Evolutionary conservation across 2,888 invertebrate species (phyloP).

Genomic region (Neocrepidodera transversa): DNA sequence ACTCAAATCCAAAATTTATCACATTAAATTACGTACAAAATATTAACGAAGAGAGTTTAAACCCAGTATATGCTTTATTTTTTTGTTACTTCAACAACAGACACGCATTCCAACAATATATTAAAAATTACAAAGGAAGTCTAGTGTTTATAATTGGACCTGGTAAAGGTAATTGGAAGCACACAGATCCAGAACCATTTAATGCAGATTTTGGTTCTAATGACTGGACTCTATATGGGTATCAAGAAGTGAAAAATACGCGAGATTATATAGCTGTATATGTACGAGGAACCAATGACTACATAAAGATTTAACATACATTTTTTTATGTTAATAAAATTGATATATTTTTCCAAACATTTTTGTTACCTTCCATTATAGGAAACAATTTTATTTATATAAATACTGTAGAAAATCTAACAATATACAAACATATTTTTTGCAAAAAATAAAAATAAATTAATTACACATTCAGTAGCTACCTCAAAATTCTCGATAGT

Average conservation of each 20-base stretch:
- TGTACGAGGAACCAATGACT: constrained; percentile 26
- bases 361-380: too few relatives aligned
- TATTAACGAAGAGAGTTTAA: constrained; percentile 46
- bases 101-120: constrained; percentile 71
- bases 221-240: constrained; percentile 66
- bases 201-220: constrained; percentile 61
- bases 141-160: constrained; percentile 80
- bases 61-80: constrained; percentile 66
- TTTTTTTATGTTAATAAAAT: too few relatives aligned
- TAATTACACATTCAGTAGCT: too few relatives aligned
- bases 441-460: too few relatives aligned
- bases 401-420: too few relatives aligned
- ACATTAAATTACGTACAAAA: constrained; percentile 63
- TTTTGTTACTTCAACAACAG: constrained; percentile 86
- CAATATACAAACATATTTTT: too few relatives aligned
- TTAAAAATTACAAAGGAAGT: constrained; percentile 69
- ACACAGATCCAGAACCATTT: constrained; percentile 77
- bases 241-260: constrained; percentile 68
- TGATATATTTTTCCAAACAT: too few relatives aligned
- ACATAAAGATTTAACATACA: too few relatives aligned
- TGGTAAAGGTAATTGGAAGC: constrained; percentile 66
- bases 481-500: too few relatives aligned
- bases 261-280: constrained; percentile 74
- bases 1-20: constrained; percentile 76
- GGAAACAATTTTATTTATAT: too few relatives aligned